These are phyloP conservation scores for Numenius phaeopus DNA, from an alignment of 2,797 vertebrate species.

Conservation along the genomic window DNA sequence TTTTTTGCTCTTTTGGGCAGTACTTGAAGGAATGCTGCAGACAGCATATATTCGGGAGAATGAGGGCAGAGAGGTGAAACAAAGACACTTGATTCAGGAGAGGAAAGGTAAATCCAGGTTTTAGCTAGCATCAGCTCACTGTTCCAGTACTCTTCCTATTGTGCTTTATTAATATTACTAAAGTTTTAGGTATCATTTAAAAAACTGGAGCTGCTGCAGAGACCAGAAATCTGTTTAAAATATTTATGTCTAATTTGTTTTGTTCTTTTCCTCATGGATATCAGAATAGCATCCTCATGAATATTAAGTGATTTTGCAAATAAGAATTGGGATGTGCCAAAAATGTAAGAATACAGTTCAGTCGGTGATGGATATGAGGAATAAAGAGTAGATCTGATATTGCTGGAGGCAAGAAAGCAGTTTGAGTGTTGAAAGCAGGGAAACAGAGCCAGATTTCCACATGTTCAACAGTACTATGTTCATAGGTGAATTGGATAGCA, in stretches of 20 bases:
- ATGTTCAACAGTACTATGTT: background rate
- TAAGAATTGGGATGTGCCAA: background rate
- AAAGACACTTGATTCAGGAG: background rate
- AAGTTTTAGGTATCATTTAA: background rate
- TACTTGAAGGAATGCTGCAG: background rate
- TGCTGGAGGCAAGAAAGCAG: background rate
- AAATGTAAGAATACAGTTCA: background rate
- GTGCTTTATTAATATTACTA: background rate
- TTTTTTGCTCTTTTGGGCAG: background rate
- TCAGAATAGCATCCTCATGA: background rate
- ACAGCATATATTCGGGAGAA: background rate
- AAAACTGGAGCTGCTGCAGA: background rate
- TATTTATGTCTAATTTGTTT: background rate
- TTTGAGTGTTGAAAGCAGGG: background rate
- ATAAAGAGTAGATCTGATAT: background rate
- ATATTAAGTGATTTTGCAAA: background rate
- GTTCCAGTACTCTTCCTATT: background rate
- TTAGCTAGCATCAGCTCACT: background rate
- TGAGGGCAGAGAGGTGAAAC: background rate
- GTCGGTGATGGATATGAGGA: background rate
- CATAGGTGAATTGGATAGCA: rapidly evolving
- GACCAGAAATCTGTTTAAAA: background rate
- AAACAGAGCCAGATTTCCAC: background rate
- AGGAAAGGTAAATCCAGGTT: background rate
- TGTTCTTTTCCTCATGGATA: background rate